Evolutionary conservation across 1,140 invertebrate species (phyloP).

Genomic region (Drosophila triauraria): DNA sequence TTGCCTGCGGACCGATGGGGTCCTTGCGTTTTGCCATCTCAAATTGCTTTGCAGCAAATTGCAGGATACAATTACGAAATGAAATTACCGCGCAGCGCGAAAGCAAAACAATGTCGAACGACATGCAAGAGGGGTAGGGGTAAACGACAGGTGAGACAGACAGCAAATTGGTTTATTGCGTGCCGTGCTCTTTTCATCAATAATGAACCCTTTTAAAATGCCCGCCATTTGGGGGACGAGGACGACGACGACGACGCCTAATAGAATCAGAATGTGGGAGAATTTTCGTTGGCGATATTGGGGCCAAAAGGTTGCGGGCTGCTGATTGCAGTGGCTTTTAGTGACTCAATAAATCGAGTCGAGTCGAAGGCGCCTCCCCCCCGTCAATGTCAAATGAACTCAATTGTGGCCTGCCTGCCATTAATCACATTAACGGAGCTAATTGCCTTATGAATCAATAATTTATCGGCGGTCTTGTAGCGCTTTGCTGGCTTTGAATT

Average conservation of each 20-base stretch:
- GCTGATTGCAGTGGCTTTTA: conserved; percentile 41
- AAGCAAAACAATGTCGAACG: conserved; percentile 54
- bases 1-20: neutral
- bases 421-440: conserved; percentile 57
- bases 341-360: conserved; percentile 36
- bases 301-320: conserved; percentile 27
- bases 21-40: conserved; percentile 10
- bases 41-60: conserved; percentile 47
- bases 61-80: conserved; percentile 64
- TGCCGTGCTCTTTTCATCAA: conserved; percentile 51
- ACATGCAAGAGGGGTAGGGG: neutral
- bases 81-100: conserved; percentile 60
- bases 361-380: neutral
- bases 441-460: conserved; percentile 54
- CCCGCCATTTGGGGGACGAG: neutral
- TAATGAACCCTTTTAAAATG: conserved; percentile 53
- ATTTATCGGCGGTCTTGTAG: conserved; percentile 9
- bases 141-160: conserved; percentile 17
- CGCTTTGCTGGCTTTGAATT: neutral
- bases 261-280: conserved; percentile 33
- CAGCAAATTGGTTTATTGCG: conserved; percentile 71
- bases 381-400: conserved; percentile 18
- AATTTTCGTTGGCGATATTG: conserved; percentile 31
- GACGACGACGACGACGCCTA: conserved; percentile 22
- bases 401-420: conserved; percentile 36